phyloP scores from a whole-genome alignment of 2,888 invertebrate genomes.

The Diachrysia chrysitis region DNA sequence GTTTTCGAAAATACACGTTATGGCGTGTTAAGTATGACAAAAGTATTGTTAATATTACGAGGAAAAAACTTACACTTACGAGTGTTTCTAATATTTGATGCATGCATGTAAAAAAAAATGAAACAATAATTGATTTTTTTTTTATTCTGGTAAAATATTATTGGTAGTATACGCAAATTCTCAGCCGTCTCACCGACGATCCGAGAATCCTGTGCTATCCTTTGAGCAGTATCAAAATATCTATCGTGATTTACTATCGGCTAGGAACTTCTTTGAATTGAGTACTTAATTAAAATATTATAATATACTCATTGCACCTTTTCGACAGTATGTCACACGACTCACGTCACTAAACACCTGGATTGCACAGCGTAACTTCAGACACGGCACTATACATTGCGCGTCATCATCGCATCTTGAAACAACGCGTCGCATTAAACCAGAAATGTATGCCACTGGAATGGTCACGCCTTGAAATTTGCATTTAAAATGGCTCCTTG shows the following conservation, averaged over 20 bases:
- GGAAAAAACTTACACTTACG: too few relatives aligned
- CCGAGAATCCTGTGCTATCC: too few relatives aligned
- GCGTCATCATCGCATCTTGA: slow-evolving; percentile 30
- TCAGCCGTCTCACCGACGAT: too few relatives aligned
- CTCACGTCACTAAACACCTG: slow-evolving; percentile 55
- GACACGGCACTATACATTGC: slow-evolving; percentile 54
- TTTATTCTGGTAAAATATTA: too few relatives aligned
- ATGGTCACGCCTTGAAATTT: slow-evolving; percentile 61
- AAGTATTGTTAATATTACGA: too few relatives aligned
- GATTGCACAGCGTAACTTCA: slow-evolving; percentile 50
- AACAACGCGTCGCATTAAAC: slow-evolving; percentile 43
- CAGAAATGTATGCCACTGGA: slow-evolving; percentile 59
- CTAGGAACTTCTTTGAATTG: background rate
- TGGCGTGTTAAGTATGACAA: too few relatives aligned
- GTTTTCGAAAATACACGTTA: background rate
- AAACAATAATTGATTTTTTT: too few relatives aligned
- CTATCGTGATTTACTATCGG: too few relatives aligned
- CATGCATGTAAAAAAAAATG: too few relatives aligned
- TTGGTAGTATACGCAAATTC: too few relatives aligned
- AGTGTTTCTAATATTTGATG: too few relatives aligned
- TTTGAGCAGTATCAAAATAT: too few relatives aligned
- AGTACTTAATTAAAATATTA: background rate
- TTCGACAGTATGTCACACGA: slow-evolving; percentile 36
- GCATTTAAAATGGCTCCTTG: slow-evolving; percentile 61
- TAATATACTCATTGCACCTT: background rate